These are phyloP conservation scores for Mesorhabditis belari DNA, from an alignment of 2,888 invertebrate genomes.

Conservation along the genomic window DNA sequence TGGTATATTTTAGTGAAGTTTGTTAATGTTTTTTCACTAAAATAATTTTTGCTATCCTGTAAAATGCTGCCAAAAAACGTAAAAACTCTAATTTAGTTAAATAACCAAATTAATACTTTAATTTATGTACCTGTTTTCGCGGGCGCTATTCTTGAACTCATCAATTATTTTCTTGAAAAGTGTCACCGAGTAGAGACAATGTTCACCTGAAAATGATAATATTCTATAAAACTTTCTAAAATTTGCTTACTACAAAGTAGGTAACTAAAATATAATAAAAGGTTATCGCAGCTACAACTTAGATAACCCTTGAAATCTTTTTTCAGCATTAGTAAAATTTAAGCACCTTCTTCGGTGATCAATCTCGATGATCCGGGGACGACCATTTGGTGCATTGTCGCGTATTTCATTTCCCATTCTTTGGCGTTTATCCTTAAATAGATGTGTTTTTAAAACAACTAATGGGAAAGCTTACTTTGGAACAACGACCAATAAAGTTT, in stretches of 20 bases:
- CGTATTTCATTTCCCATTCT: conserved; percentile 86
- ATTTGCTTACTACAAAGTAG: neutral
- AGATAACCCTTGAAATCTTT: too few relatives aligned
- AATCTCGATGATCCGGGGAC: conserved; percentile 70
- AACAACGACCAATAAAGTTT: conserved; percentile 91
- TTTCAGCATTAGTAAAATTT: neutral
- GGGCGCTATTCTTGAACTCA: conserved; percentile 76
- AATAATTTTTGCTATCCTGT: too few relatives aligned
- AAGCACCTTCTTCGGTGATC: conserved; percentile 77
- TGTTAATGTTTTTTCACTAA: too few relatives aligned
- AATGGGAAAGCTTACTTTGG: conserved; percentile 67
- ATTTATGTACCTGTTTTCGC: conserved; percentile 75
- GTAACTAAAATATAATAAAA: conserved; percentile 62
- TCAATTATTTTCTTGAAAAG: conserved; percentile 93
- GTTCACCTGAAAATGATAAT: conserved; percentile 14
- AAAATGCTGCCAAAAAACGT: too few relatives aligned
- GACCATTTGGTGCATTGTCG: conserved; percentile 91
- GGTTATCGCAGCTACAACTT: too few relatives aligned
- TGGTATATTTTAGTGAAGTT: too few relatives aligned
- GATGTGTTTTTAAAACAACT: neutral
- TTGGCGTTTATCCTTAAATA: conserved; percentile 66
- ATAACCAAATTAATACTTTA: neutral
- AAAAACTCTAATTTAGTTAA: too few relatives aligned
- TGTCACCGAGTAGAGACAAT: conserved; percentile 68
- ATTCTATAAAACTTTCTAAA: neutral